A percentile compares a stretch with the other conserved stretches of the same genome.
These are phyloP conservation scores for Vulpes ferrilata DNA, from an alignment of 2,113 vertebrate species.

Conservation along the genomic window DNA sequence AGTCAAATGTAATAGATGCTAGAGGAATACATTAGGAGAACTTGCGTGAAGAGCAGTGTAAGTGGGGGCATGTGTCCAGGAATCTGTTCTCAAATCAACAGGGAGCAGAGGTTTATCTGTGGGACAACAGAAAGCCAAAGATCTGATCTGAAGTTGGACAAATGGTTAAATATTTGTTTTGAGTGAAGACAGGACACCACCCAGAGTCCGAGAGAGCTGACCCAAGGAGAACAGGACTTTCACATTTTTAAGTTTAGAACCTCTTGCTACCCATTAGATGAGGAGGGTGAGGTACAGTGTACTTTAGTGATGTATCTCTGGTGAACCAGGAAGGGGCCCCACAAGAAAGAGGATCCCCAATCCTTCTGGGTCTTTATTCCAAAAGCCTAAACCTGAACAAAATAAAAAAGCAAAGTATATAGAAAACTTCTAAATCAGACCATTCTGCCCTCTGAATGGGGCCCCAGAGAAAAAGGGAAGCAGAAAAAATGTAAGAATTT, in stretches of 20 bases:
- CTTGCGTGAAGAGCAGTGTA: not conserved
- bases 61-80: not conserved
- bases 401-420: not conserved
- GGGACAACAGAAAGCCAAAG: slow-evolving; percentile 6
- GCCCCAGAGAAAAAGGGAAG: not conserved
- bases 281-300: not conserved
- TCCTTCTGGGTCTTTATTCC: not conserved
- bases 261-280: not conserved
- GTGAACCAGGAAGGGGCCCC: not conserved
- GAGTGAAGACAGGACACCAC: not conserved
- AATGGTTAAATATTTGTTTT: not conserved
- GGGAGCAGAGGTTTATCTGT: not conserved
- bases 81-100: slow-evolving; percentile 9
- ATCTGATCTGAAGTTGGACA: not conserved
- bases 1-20: not conserved
- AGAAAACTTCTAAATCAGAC: not conserved
- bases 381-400: not conserved
- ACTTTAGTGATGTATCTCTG: not conserved
- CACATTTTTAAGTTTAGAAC: not conserved
- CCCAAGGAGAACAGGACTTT: not conserved
- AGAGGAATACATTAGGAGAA: not conserved
- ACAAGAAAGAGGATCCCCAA: not conserved
- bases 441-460: not conserved
- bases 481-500: not conserved
- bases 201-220: not conserved